Percentiles rank a stretch among this genome's conserved stretches.
Evolutionary conservation across 92 coral and sea anemone species (phyloP).

Genomic region (Parazoanthus swiftii): DNA sequence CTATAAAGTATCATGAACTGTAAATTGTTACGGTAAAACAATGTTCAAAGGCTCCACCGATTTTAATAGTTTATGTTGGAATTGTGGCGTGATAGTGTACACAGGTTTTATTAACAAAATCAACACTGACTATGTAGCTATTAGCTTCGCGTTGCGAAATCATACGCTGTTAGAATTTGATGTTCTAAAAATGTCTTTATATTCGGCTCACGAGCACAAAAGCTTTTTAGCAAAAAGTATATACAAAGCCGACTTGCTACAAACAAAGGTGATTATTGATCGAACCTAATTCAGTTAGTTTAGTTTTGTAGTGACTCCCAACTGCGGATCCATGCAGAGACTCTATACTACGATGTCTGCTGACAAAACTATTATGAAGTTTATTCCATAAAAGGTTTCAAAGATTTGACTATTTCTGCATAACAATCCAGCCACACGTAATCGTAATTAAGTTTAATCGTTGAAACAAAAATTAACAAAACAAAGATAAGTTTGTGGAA

Average conservation of each 20-base stretch:
- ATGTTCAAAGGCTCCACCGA: slow-evolving; percentile 10
- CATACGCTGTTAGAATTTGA: not conserved
- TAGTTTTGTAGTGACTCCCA: not conserved
- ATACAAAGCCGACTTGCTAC: not conserved
- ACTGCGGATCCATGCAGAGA: not conserved
- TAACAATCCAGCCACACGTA: not conserved
- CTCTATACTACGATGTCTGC: not conserved
- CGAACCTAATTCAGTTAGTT: not conserved
- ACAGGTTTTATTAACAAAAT: slow-evolving; percentile 1
- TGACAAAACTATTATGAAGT: not conserved
- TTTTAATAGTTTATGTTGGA: slow-evolving; percentile 8
- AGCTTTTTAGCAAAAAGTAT: not conserved
- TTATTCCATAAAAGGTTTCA: not conserved
- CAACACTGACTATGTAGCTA: not conserved
- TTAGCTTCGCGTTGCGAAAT: not conserved
- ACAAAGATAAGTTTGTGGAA: not conserved
- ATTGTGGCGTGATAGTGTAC: slow-evolving; percentile 18
- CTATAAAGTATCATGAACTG: slow-evolving; percentile 11
- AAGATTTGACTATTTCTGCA: not conserved
- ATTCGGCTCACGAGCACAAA: not conserved
- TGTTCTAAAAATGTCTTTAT: not conserved
- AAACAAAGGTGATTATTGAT: not conserved
- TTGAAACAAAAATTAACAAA: not conserved
- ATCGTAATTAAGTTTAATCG: not conserved
- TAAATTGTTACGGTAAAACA: not conserved